Evolutionary conservation across 2,113 vertebrate genomes (phyloP).

Genomic region (Neogobius melanostomus): DNA sequence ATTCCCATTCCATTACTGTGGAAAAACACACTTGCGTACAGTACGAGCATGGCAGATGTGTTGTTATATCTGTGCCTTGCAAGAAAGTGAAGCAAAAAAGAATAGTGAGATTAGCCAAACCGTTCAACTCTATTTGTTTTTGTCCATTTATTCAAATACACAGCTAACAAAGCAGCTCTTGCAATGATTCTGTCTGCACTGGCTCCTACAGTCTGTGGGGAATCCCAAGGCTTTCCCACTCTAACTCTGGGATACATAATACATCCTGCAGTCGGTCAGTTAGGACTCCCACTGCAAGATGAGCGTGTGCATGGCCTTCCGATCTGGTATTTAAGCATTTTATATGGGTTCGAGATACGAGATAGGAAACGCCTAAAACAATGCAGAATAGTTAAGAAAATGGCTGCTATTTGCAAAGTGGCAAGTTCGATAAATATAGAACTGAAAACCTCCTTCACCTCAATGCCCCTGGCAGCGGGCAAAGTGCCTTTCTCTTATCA

Average conservation of each 20-base stretch:
- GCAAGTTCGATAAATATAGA: background rate
- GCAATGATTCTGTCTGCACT: background rate
- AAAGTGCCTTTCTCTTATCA: conserved; percentile 7
- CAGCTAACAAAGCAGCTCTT: background rate
- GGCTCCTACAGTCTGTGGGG: background rate
- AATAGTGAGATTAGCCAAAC: background rate
- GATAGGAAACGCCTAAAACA: too few species aligned
- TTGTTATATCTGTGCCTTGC: too few species aligned
- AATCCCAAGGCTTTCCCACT: background rate
- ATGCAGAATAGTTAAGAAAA: too few species aligned
- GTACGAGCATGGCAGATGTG: too few species aligned
- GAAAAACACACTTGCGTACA: too few species aligned
- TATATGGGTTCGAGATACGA: too few species aligned
- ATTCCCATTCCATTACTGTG: too few species aligned
- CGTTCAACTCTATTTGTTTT: too few species aligned
- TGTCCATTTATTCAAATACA: too few species aligned
- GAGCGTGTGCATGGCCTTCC: background rate
- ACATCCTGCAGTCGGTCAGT: conserved; percentile 4
- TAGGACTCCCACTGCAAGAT: background rate
- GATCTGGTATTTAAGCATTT: background rate
- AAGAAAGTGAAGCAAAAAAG: too few species aligned
- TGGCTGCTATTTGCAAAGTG: too few species aligned
- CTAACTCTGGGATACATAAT: background rate
- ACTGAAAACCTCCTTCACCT: background rate
- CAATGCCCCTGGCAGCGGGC: background rate